Evolutionary conservation across 2,797 vertebrate species (phyloP).

Genomic region (Sorex maritimensis): DNA sequence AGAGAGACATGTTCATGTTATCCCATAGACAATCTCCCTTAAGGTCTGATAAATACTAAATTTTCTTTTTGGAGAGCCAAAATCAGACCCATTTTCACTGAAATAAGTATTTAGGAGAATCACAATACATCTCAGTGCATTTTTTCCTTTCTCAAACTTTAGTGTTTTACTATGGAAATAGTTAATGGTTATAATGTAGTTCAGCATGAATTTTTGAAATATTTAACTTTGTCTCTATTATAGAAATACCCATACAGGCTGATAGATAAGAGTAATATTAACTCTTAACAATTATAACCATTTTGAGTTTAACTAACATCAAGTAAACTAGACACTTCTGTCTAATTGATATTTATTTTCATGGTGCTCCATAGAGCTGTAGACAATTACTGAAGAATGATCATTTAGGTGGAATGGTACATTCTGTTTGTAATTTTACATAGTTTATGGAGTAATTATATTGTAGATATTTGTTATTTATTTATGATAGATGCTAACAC

Average conservation of each 20-base stretch:
- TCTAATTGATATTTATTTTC: slow-evolving; percentile 21
- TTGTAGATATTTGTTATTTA: neutral
- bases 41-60: slow-evolving; percentile 7
- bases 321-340: neutral
- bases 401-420: neutral
- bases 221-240: neutral
- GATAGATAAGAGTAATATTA: neutral
- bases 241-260: neutral
- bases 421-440: neutral
- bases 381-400: neutral
- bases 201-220: neutral
- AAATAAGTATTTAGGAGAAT: slow-evolving; percentile 32
- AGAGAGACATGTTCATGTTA: slow-evolving; percentile 77
- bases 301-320: slow-evolving; percentile 32
- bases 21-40: slow-evolving; percentile 67
- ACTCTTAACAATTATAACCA: neutral
- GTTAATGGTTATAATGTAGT: neutral
- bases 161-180: slow-evolving; percentile 23
- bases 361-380: neutral
- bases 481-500: neutral
- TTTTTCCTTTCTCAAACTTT: slow-evolving; percentile 18
- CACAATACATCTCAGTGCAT: neutral
- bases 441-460: neutral
- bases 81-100: slow-evolving; percentile 22
- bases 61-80: slow-evolving; percentile 73